Conservation (phyloP, 2,797 vertebrate genomes). For the Pantherophis alleghaniensis region DNA sequence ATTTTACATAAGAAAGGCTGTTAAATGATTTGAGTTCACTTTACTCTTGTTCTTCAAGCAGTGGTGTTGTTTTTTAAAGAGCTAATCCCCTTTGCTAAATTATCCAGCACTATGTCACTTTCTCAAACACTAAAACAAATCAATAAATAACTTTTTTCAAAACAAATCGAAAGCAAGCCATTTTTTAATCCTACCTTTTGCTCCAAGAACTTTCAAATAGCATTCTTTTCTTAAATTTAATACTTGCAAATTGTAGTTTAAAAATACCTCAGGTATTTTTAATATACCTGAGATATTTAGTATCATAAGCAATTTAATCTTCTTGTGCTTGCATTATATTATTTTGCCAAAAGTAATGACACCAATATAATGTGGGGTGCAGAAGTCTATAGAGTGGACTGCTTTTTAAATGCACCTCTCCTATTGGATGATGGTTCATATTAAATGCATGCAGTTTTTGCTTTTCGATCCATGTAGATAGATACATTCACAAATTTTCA, state of each 20-base stretch:
- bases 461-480: background rate
- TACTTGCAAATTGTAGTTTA: slow-evolving; percentile 47
- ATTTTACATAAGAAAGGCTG: background rate
- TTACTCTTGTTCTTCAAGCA: background rate
- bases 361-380: slow-evolving; percentile 17
- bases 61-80: background rate
- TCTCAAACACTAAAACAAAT: background rate
- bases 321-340: slow-evolving; percentile 62
- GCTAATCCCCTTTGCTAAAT: background rate
- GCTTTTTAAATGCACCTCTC: background rate
- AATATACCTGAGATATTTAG: slow-evolving; percentile 29
- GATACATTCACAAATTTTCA: background rate
- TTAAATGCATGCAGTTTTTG: background rate
- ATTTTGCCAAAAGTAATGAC: slow-evolving; percentile 46
- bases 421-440: background rate
- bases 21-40: background rate
- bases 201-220: slow-evolving; percentile 33
- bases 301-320: slow-evolving; percentile 50
- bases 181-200: slow-evolving; percentile 10
- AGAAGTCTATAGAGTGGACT: slow-evolving; percentile 54
- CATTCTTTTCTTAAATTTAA: slow-evolving; percentile 41
- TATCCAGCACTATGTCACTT: background rate
- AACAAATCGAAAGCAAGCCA: background rate
- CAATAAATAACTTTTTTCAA: background rate
- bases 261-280: slow-evolving; percentile 16